Conservation (phyloP, 2,797 vertebrate species). For the Notamacropus eugenii region DNA sequence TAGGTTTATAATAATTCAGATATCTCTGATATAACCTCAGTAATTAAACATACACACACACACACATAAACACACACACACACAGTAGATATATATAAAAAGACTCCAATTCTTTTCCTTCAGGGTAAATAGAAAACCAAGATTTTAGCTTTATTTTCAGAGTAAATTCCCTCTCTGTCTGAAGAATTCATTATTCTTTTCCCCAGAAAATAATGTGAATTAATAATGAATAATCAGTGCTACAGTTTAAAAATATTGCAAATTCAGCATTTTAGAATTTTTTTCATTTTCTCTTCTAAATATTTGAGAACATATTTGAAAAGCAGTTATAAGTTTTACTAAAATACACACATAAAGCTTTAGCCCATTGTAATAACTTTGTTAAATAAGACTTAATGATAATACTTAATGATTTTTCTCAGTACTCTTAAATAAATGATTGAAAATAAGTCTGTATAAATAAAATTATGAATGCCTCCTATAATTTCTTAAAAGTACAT, state of each 20-base stretch:
- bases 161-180: constrained; percentile 28
- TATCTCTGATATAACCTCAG: not conserved
- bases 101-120: constrained; percentile 35
- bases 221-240: not conserved
- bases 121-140: constrained; percentile 23
- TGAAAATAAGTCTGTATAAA: constrained; percentile 43
- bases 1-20: not conserved
- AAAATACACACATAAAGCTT: not conserved
- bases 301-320: not conserved
- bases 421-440: not conserved
- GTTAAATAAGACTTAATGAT: not conserved
- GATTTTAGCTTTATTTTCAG: constrained; percentile 36
- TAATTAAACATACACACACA: not conserved
- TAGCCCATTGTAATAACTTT: not conserved
- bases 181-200: constrained; percentile 15
- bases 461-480: constrained; percentile 14
- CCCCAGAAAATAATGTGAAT: not conserved
- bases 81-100: not conserved
- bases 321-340: not conserved
- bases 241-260: not conserved
- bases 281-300: not conserved
- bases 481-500: constrained; percentile 32
- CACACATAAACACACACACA: too few relatives aligned
- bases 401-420: not conserved
- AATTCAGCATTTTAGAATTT: not conserved